These are phyloP conservation scores for Catocala sponsa DNA, from an alignment of 2,888 invertebrate genomes.

Conservation along the genomic window DNA sequence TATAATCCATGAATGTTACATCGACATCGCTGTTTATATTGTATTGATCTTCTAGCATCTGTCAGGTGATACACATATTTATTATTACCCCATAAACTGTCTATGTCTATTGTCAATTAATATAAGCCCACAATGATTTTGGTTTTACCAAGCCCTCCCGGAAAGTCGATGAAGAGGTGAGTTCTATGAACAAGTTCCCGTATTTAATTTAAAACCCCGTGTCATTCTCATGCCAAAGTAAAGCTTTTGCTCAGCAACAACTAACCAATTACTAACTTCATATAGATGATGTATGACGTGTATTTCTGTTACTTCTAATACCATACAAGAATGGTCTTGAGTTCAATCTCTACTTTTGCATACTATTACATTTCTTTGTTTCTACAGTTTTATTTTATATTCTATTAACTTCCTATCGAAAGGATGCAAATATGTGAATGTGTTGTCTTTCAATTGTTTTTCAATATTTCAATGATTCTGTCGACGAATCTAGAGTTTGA, in stretches of 20 bases:
- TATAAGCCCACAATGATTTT: conserved; percentile 40
- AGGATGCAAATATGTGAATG: conserved; percentile 37
- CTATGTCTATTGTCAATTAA: conserved; percentile 33
- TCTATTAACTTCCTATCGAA: conserved; percentile 52
- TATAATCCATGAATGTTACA: conserved; percentile 78
- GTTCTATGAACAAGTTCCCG: conserved; percentile 68
- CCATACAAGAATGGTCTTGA: conserved; percentile 37
- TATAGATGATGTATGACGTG: conserved; percentile 1
- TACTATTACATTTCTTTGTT: conserved; percentile 24
- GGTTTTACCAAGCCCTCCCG: conserved; percentile 57
- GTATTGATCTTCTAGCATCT: conserved; percentile 89
- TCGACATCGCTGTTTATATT: conserved; percentile 68
- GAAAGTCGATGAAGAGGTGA: conserved; percentile 78
- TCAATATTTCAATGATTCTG: conserved; percentile 48
- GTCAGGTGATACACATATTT: conserved; percentile 88
- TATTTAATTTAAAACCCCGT: conserved; percentile 33
- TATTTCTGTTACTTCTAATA: conserved; percentile 13
- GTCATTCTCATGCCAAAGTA: conserved; percentile 51
- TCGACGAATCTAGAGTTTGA: conserved; percentile 51
- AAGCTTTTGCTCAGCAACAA: conserved; percentile 59
- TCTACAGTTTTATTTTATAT: conserved; percentile 27
- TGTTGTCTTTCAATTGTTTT: conserved; percentile 25
- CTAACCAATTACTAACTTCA: conserved; percentile 50
- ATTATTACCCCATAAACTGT: conserved; percentile 54
- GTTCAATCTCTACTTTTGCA: conserved; percentile 15